phyloP scores from a whole-genome alignment of 2,113 vertebrate species.

The Thinocorus orbignyianus region DNA sequence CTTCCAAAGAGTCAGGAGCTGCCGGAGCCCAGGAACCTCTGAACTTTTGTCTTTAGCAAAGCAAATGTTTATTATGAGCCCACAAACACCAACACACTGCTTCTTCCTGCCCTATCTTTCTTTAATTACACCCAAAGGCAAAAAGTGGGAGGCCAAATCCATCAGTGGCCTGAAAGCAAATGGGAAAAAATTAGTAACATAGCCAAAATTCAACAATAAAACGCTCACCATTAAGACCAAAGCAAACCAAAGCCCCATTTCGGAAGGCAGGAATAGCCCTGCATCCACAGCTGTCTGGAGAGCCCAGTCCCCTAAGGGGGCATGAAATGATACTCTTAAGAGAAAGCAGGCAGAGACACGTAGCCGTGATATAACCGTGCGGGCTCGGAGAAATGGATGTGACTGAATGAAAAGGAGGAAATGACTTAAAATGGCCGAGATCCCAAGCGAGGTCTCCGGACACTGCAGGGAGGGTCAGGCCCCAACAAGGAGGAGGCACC shows the following conservation, averaged over 20 bases:
- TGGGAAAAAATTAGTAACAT: not conserved
- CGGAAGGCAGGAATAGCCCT: not conserved
- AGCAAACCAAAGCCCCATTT: not conserved
- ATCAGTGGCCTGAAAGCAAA: not conserved
- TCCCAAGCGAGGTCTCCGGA: not conserved
- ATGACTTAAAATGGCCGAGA: conserved; percentile 43
- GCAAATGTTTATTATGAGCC: conserved; percentile 57
- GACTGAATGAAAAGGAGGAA: conserved; percentile 45
- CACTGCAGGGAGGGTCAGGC: rapidly evolving
- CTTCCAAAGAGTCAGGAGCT: conserved; percentile 50
- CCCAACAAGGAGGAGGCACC: rapidly evolving
- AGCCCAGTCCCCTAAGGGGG: not conserved
- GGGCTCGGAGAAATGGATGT: not conserved
- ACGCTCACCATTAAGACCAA: not conserved
- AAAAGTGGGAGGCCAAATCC: not conserved
- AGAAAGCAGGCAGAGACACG: not conserved
- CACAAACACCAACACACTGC: conserved; percentile 24
- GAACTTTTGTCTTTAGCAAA: conserved; percentile 56
- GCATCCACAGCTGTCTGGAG: not conserved
- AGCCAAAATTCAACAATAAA: not conserved
- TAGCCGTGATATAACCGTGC: not conserved
- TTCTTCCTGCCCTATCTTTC: conserved; percentile 50
- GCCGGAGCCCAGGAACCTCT: conserved; percentile 49
- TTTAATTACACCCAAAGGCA: not conserved
- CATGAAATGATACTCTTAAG: not conserved